These are phyloP conservation scores for Himalopsyche phryganea DNA, from an alignment of 1,140 invertebrate genomes.

Conservation along the genomic window DNA sequence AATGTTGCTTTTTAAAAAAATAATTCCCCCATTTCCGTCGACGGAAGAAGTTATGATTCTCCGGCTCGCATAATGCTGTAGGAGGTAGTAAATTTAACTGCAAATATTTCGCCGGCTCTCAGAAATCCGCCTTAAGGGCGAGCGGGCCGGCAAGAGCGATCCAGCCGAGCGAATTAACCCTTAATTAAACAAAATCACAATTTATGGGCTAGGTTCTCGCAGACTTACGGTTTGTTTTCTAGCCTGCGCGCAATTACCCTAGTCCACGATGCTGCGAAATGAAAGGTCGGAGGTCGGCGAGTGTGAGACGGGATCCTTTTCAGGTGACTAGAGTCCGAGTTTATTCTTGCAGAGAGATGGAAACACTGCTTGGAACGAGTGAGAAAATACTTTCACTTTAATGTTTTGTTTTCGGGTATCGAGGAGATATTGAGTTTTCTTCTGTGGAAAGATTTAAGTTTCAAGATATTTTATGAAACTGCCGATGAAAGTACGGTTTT, in stretches of 20 bases:
- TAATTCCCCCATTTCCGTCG: slow-evolving; percentile 26
- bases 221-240: slow-evolving; percentile 43
- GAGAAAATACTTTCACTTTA: too few species aligned
- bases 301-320: neutral
- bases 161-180: slow-evolving; percentile 43
- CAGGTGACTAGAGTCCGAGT: neutral
- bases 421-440: too few species aligned
- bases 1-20: slow-evolving; percentile 32
- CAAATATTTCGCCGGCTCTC: slow-evolving; percentile 26
- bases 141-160: slow-evolving; percentile 23
- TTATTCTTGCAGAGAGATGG: neutral
- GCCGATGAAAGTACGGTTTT: too few species aligned
- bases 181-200: slow-evolving; percentile 53
- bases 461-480: too few species aligned
- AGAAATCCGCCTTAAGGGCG: slow-evolving; percentile 26
- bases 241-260: slow-evolving; percentile 24
- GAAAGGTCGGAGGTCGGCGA: neutral
- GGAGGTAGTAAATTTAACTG: slow-evolving; percentile 24
- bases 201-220: slow-evolving; percentile 41
- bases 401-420: too few species aligned
- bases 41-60: slow-evolving; percentile 31
- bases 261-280: neutral
- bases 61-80: slow-evolving; percentile 17
- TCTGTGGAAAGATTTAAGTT: too few species aligned
- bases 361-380: too few species aligned